A percentile compares a stretch with the other conserved stretches of the same genome.
These are phyloP conservation scores for Buceros bicornis DNA, from an alignment of 2,797 vertebrate species.

Conservation along the genomic window DNA sequence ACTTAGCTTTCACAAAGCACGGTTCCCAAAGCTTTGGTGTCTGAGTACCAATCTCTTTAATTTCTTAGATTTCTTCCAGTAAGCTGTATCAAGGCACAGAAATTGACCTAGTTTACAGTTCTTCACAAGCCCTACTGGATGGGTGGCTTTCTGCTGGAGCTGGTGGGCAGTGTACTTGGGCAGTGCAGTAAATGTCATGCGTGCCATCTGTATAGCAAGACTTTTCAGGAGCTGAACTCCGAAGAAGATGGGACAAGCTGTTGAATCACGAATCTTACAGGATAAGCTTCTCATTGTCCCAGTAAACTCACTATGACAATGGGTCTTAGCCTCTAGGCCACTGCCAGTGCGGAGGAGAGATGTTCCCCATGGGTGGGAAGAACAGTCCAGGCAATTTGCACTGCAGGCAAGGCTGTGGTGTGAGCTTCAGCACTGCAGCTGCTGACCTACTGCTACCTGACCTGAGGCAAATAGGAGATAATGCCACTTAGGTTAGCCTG, in stretches of 20 bases:
- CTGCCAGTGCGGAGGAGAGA: background rate
- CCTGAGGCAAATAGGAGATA: background rate
- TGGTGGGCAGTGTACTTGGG: background rate
- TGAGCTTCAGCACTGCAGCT: background rate
- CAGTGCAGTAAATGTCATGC: background rate
- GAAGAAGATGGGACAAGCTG: conserved; percentile 5
- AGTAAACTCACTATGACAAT: background rate
- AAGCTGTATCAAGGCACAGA: background rate
- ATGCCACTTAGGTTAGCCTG: background rate
- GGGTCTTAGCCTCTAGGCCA: background rate
- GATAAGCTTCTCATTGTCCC: background rate
- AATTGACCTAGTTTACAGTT: background rate
- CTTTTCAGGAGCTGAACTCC: background rate
- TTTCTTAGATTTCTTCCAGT: background rate
- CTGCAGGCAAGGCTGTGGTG: background rate
- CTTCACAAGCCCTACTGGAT: background rate
- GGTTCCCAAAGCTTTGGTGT: background rate
- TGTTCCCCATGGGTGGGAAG: accelerated
- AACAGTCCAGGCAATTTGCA: background rate
- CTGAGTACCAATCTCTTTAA: background rate
- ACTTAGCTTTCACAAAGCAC: background rate
- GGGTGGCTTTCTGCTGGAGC: background rate
- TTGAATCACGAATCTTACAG: background rate
- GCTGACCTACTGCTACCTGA: background rate
- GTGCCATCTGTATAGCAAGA: background rate